Conservation (phyloP, 2,797 vertebrate species). For the Corythornis leucogaster region DNA sequence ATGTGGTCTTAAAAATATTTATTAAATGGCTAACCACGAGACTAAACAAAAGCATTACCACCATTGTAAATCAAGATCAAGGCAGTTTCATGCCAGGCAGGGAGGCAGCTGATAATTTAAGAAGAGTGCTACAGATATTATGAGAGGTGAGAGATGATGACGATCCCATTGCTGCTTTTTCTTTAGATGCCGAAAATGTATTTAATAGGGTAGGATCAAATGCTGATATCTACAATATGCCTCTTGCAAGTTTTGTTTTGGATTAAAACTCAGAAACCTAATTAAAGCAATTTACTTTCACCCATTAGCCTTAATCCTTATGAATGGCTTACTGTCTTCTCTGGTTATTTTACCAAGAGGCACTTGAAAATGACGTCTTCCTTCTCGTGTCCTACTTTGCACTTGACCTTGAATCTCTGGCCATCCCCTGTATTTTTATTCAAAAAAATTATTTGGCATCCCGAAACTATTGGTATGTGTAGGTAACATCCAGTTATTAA, state of each 20-base stretch:
- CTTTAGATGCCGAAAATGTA: conserved; percentile 47
- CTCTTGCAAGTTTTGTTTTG: conserved; percentile 67
- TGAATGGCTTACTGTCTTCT: conserved; percentile 71
- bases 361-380: conserved; percentile 65
- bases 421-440: conserved; percentile 55
- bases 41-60: conserved; percentile 78
- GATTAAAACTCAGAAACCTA: conserved; percentile 75
- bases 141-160: conserved; percentile 67
- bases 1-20: conserved; percentile 74
- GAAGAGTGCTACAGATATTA: conserved; percentile 71
- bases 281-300: conserved; percentile 75
- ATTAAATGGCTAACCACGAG: conserved; percentile 73
- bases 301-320: conserved; percentile 73
- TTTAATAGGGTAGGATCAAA: conserved; percentile 57
- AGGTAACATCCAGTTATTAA: conserved; percentile 17
- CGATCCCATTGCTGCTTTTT: conserved; percentile 44
- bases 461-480: conserved; percentile 1
- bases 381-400: conserved; percentile 70
- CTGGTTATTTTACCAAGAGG: conserved; percentile 73
- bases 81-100: conserved; percentile 75
- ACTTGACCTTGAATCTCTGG: conserved; percentile 66
- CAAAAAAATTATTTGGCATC: background rate
- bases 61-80: conserved; percentile 78
- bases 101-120: conserved; percentile 69
- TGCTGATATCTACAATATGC: conserved; percentile 58